Evolutionary conservation across 2,888 invertebrate species (phyloP), one percentile per base, ranked within the genome.

Genomic region (Spilarctia lutea): DNA sequence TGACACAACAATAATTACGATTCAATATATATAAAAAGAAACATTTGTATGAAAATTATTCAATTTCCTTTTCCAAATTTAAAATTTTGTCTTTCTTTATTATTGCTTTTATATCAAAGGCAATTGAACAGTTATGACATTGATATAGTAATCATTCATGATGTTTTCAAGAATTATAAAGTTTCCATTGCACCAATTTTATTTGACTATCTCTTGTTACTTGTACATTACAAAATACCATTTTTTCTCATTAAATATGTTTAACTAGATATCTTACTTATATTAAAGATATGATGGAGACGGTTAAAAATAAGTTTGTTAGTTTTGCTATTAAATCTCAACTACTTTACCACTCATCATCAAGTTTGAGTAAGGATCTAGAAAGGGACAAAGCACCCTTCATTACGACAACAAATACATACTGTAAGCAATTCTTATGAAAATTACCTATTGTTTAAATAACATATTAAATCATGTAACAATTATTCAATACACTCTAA

Each of bases 1-100:
- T 71, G 63, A 45, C 76, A 68, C 83, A 74, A 76, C 74, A 74
- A 81, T 73, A 73, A 73, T 68, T 77, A 79, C 76, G 77, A 81
- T 84, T 84, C 72, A 72, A 80, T 60, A 67, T 75, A 80, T 60
- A 67, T 75, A 75, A 69, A 73, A 75, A 78, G 74, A 84, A 78
- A 80, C 69, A 82, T 84, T 81, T 45, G 75, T 73, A 66, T 75
- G 76, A 71, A 72, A 63, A 66, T 66, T 20, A 27, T 35, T 74
- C 42, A 30, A 35, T 73, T 75, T 70, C 18, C 33, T 60, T 69
- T n/a, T 27, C 68, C 35, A 56, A 20, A 30, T 48, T 30, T 16
- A 20, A 35, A 48, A 33, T 45, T 39, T 39, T 65, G 33, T 24
- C 33, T 60, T n/a, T 30, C 16, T 60, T 60, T 1, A 3, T 6